These are phyloP conservation scores for Parapristionchus giblindavisi DNA, from an alignment of 2,888 invertebrate species.

Conservation along the genomic window DNA sequence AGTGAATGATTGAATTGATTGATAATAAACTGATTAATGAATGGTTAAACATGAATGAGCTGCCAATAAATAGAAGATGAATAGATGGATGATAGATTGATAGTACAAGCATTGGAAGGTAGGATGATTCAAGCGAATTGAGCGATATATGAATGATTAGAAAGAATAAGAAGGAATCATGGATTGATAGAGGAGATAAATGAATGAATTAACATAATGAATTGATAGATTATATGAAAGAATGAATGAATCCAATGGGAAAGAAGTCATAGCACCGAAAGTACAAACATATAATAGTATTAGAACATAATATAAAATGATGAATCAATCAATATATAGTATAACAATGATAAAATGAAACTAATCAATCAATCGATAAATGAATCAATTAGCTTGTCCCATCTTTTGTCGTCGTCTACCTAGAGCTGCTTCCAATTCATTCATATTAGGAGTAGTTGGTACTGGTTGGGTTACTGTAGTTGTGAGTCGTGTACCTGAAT, in stretches of 20 bases:
- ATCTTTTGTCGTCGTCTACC: constrained; percentile 50
- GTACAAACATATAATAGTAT: background rate
- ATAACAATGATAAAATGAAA: constrained; percentile 1
- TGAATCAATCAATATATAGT: constrained; percentile 9
- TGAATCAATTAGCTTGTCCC: constrained; percentile 22
- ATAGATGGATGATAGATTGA: constrained; percentile 16
- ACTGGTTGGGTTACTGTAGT: constrained; percentile 33
- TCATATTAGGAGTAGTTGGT: constrained; percentile 41
- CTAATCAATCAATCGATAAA: constrained; percentile 6
- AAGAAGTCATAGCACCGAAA: constrained; percentile 12
- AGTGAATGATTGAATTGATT: no score
- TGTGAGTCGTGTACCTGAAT: constrained; percentile 26
- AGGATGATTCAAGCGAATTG: constrained; percentile 18
- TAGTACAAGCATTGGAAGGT: constrained; percentile 21
- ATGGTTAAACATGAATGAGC: background rate
- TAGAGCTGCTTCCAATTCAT: constrained; percentile 57
- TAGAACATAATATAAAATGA: background rate
- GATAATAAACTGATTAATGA: background rate
- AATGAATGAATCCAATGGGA: background rate
- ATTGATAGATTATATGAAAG: background rate
- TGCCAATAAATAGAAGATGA: constrained; percentile 12
- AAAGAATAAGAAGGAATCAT: constrained; percentile 27
- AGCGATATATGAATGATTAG: constrained; percentile 23
- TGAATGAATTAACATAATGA: constrained; percentile 11
- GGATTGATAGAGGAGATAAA: background rate